Evolutionary conservation across 2,888 invertebrate genomes (phyloP), one percentile per base, ranked within the genome.

Genomic region (Gandaritis pyraliata): DNA sequence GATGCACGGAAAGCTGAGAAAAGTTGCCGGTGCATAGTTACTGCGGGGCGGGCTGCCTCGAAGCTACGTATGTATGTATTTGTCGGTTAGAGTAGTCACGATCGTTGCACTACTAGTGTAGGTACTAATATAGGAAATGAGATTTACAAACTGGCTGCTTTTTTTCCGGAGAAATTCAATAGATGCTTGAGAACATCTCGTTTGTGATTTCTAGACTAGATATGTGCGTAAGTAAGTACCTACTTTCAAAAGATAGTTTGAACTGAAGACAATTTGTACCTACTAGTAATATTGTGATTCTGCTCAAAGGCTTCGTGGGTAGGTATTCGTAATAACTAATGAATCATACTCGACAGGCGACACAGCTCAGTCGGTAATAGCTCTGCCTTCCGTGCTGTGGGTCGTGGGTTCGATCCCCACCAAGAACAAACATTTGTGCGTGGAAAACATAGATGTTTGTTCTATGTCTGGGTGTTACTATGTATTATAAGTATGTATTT

Each of bases 1-100:
- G 74, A 70, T 66, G 73, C 78, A 78, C 87, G 85, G 88, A 90
- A 88, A 89, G 86, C 87, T 85, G 80, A 85, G 87, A 82, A 86
- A 88, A 86, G 72, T 80, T 78, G 58, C 45, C 61, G 49, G 55
- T 59, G 56, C 33, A 33, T 33, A 57, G 56, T 57, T 58, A 54
- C 45, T 47, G 48, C 61, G 65, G 65, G 66, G 65, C 70, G 65
- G 65, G 55, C 54, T 59, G 46, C 51, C 39, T 16, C 49, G 38
- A 48, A 29, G 39, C 45, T 51, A 39, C 18, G 23, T 51, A 30
- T 11, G 43, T 33, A 49, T 47, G 23, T 29, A 15, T 41, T 41
- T 15, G 12, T 29, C 11, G 36, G 39, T 11, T 48, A 48, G 12
- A 53, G 23, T 43, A 43, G 11, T 52, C 53, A 47, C 41, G 46